Evolutionary conservation across 2,113 vertebrate species (phyloP), one percentile per base, ranked within the genome.

Genomic region (Esox niger): DNA sequence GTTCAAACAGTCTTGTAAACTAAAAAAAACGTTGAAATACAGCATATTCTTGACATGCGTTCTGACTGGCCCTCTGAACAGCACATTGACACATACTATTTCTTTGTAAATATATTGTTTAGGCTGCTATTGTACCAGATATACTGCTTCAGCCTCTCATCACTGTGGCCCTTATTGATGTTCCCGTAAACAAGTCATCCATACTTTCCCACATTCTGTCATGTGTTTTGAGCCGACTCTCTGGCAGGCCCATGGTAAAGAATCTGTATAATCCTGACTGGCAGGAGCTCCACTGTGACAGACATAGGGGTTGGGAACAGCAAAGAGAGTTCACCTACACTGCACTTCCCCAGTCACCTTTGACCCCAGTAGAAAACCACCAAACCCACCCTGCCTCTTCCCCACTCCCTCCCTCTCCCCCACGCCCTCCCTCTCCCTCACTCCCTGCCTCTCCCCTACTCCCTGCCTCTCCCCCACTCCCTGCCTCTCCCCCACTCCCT

Each of bases 381-480:
- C 35, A 38, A 13, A 2, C 13, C 2, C 20, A 11, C 35, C 35
- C 33, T 38, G 5, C 32, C 32, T 33, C 32, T 33, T 3, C 32
- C 32, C 9, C 3, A 4, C 32, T 33, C 3, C 32, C 32, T 33
- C 3, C 32, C 32, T 33, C 27, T 31, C 46, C 27, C 47, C 6
- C 23, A 52, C 20, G 9, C 35, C 35, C 33, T 38, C 32, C 32
- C 32, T 33, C 32, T 33, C 3, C 32, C 32, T 33, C 3, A 4
- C 32, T 33, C 3, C 32, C 32, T 33, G 1, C 32, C 32, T 33
- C 27, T 80, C 79, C 77, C 68, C 81, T 67, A 62, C 76, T 79
- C 73, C 68, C 65, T 54, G 62, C 52, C 23, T 71, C 77, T 71
- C 77, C 68, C 67, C 74, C 84, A 85, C 88, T 78, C 80, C 69